These are phyloP conservation scores for Myrmophylax atrothorax DNA, from an alignment of 2,113 vertebrate genomes.

Conservation along the genomic window DNA sequence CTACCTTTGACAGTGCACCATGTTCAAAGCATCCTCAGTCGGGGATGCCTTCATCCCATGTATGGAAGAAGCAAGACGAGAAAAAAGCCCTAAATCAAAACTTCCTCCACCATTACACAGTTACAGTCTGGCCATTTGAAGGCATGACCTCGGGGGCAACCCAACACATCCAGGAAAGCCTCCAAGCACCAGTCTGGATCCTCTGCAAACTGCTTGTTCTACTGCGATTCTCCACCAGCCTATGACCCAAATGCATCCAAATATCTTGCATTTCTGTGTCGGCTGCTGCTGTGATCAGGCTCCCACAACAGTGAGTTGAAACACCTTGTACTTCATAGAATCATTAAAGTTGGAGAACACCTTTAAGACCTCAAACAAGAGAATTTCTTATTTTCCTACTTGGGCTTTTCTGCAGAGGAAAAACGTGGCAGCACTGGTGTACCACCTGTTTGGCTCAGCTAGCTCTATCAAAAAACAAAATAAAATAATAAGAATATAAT, in stretches of 20 bases:
- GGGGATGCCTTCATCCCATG: not conserved
- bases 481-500: not conserved
- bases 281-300: not conserved
- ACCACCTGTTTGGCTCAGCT: not conserved
- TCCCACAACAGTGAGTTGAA: not conserved
- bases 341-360: not conserved
- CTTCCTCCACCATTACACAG: rapidly evolving
- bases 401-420: not conserved
- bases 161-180: not conserved
- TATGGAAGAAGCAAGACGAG: not conserved
- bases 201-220: not conserved
- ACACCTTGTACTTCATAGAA: not conserved
- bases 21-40: not conserved
- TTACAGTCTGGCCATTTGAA: not conserved
- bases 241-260: not conserved
- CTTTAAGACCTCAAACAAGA: not conserved
- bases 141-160: not conserved
- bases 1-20: not conserved
- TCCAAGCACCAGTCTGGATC: not conserved
- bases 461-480: not conserved
- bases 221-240: not conserved
- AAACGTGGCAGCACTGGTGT: not conserved
- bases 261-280: not conserved
- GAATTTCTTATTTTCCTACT: not conserved
- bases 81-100: not conserved